These are phyloP conservation scores for Pelochelys cantorii DNA, from an alignment of 2,797 vertebrate species.

Conservation along the genomic window DNA sequence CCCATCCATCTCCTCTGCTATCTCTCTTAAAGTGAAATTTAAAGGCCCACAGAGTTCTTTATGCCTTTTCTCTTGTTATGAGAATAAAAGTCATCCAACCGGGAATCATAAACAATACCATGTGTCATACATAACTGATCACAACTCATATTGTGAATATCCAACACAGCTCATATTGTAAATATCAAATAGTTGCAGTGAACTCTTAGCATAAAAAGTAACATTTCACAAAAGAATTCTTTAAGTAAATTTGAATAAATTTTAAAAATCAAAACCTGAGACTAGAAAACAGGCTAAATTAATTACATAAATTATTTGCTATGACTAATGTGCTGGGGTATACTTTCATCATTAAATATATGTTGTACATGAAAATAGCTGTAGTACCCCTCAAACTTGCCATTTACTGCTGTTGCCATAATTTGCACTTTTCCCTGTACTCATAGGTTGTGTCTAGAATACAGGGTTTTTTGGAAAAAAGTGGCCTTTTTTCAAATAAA, in stretches of 20 bases:
- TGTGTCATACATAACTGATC: background rate
- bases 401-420: accelerated
- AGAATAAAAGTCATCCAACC: background rate
- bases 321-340: background rate
- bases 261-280: background rate
- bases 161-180: background rate
- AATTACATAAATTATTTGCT: background rate
- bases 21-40: background rate
- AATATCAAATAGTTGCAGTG: background rate
- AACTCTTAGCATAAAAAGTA: background rate
- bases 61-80: background rate
- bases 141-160: background rate
- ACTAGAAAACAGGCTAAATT: background rate
- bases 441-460: background rate
- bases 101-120: background rate
- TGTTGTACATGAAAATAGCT: background rate
- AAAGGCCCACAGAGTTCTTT: background rate
- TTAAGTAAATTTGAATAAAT: background rate
- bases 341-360: background rate
- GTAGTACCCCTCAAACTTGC: accelerated
- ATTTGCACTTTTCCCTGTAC: background rate
- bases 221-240: background rate
- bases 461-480: too few species aligned
- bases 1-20: background rate
- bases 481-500: too few species aligned